Conservation (phyloP, 2,797 vertebrate genomes). For the Gymnothorax reevesii region DNA sequence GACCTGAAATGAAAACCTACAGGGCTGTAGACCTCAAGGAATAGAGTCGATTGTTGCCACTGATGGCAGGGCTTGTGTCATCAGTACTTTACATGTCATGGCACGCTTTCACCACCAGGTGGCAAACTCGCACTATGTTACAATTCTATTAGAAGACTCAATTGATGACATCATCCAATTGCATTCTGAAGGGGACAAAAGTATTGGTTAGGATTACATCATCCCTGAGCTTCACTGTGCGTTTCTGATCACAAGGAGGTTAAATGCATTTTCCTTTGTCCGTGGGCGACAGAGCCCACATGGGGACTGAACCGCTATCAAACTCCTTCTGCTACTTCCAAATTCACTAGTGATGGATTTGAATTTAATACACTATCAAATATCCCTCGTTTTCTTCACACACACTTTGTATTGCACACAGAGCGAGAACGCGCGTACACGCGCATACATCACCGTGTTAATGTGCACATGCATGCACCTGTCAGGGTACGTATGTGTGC, state of each 20-base stretch:
- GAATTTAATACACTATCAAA: background rate
- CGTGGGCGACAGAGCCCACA: background rate
- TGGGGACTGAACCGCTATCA: background rate
- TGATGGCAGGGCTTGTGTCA: background rate
- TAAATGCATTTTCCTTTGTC: constrained; percentile 16
- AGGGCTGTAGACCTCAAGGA: too few species aligned
- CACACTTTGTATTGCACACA: background rate
- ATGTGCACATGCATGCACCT: constrained; percentile 28
- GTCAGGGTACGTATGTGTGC: background rate
- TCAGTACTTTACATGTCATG: background rate
- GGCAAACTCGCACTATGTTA: constrained; percentile 30
- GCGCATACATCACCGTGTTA: too few species aligned
- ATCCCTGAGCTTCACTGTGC: constrained; percentile 72
- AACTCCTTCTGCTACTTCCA: background rate
- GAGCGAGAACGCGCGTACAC: background rate
- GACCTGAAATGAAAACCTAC: too few species aligned
- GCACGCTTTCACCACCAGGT: constrained; percentile 28
- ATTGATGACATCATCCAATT: constrained; percentile 59
- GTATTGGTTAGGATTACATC: constrained; percentile 89
- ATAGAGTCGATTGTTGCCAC: too few species aligned
- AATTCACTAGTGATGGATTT: background rate
- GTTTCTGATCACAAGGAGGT: constrained; percentile 57
- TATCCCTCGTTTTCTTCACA: background rate
- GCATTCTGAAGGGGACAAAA: constrained; percentile 61
- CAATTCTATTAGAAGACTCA: constrained; percentile 39